phyloP scores from a whole-genome alignment of 2,888 invertebrate genomes.

The Cryptocheilus praepositus region DNA sequence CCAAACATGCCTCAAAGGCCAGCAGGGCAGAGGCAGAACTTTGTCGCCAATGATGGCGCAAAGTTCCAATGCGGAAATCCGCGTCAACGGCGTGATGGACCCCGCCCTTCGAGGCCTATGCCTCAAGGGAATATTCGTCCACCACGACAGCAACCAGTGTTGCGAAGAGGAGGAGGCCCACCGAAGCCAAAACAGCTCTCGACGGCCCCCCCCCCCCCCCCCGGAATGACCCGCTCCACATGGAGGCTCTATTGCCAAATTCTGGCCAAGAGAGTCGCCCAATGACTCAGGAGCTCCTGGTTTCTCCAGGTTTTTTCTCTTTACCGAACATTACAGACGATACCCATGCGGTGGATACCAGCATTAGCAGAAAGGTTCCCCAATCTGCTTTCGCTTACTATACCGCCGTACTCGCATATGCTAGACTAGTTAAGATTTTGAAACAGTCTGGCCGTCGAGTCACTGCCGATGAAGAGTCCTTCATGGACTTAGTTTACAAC shows the following conservation, averaged over 20 bases:
- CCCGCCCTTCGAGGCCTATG: too few relatives aligned
- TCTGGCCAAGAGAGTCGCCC: too few relatives aligned
- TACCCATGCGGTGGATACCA: background rate
- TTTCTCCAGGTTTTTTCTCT: too few relatives aligned
- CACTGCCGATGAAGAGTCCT: background rate
- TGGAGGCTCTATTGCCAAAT: too few relatives aligned
- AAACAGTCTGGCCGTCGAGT: background rate
- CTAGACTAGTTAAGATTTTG: background rate
- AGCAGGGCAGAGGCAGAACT: background rate
- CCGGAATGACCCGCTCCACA: too few relatives aligned
- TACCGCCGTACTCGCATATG: background rate
- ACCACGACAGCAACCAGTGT: too few relatives aligned
- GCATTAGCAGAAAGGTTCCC: background rate
- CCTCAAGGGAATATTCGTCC: too few relatives aligned
- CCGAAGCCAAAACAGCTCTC: too few relatives aligned
- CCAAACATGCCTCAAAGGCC: too few relatives aligned
- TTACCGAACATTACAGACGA: background rate
- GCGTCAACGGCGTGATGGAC: background rate
- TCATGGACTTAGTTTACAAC: background rate
- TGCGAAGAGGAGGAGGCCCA: too few relatives aligned
- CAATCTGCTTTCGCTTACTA: background rate
- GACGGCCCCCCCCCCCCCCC: too few relatives aligned
- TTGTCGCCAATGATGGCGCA: background rate
- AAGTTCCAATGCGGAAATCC: background rate
- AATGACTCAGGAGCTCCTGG: too few relatives aligned